Conservation (phyloP, 2,113 vertebrate genomes). For the Lipotes vexillifer region DNA sequence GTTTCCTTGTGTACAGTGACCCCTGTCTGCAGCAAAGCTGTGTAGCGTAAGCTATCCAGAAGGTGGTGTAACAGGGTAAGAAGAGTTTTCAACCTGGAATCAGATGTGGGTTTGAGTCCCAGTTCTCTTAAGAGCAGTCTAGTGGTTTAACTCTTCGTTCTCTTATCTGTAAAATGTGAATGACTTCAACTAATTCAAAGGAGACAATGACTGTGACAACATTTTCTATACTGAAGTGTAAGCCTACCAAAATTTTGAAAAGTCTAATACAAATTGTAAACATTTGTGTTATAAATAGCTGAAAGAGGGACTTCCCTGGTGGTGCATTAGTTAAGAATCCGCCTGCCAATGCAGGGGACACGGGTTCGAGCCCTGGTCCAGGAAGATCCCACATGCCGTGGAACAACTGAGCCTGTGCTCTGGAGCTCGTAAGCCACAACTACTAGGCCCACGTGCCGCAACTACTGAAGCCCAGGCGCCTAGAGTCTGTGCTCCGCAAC, state of each 20-base stretch:
- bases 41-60: background rate
- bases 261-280: background rate
- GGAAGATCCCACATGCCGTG: too few relatives aligned
- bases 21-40: background rate
- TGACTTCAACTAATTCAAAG: background rate
- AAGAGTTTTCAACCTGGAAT: background rate
- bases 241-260: background rate
- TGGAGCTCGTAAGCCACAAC: too few relatives aligned
- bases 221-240: background rate
- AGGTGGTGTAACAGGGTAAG: background rate
- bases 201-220: background rate
- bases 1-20: background rate
- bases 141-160: background rate
- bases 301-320: background rate
- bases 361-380: too few relatives aligned
- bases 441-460: too few relatives aligned
- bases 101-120: background rate
- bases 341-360: too few relatives aligned
- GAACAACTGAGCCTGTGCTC: too few relatives aligned
- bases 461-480: too few relatives aligned
- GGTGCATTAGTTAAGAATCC: too few relatives aligned
- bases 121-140: background rate
- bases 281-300: constrained; percentile 1
- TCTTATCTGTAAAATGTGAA: background rate
- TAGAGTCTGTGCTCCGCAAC: too few relatives aligned